A percentile compares a stretch with the other conserved stretches of the same genome.
These are phyloP conservation scores for Alauda arvensis DNA, from an alignment of 2,797 vertebrate genomes.

Conservation along the genomic window DNA sequence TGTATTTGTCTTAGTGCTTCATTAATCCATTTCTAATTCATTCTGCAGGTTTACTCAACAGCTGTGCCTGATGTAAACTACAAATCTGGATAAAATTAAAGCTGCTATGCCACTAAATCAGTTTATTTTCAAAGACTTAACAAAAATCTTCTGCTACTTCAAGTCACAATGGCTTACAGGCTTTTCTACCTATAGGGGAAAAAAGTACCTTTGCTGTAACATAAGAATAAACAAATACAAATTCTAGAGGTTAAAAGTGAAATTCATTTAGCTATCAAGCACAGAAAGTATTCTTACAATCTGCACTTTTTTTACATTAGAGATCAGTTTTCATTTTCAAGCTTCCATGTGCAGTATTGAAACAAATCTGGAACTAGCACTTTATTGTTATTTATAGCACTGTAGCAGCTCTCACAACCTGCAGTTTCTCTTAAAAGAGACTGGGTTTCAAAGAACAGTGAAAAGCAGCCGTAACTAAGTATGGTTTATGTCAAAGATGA, in stretches of 20 bases:
- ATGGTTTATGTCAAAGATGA: constrained; percentile 26
- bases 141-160: constrained; percentile 33
- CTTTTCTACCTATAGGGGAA: neutral
- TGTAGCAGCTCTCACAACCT: neutral
- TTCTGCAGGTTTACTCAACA: constrained; percentile 66
- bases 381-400: constrained; percentile 27
- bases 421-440: constrained; percentile 12
- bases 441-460: constrained; percentile 1
- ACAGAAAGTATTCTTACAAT: neutral
- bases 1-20: constrained; percentile 57
- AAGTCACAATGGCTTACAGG: neutral
- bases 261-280: neutral
- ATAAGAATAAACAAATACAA: neutral
- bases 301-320: neutral
- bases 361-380: neutral
- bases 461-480: constrained; percentile 26
- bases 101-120: constrained; percentile 43
- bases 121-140: constrained; percentile 56
- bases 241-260: neutral
- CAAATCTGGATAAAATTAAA: constrained; percentile 64
- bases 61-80: constrained; percentile 55
- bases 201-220: neutral
- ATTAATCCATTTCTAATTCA: constrained; percentile 67
- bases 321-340: neutral
- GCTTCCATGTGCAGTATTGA: neutral